Percentiles rank a stretch among this genome's conserved stretches.
phyloP scores from a whole-genome alignment of 2,888 invertebrate genomes.

The Arrhopalites spinosus region DNA sequence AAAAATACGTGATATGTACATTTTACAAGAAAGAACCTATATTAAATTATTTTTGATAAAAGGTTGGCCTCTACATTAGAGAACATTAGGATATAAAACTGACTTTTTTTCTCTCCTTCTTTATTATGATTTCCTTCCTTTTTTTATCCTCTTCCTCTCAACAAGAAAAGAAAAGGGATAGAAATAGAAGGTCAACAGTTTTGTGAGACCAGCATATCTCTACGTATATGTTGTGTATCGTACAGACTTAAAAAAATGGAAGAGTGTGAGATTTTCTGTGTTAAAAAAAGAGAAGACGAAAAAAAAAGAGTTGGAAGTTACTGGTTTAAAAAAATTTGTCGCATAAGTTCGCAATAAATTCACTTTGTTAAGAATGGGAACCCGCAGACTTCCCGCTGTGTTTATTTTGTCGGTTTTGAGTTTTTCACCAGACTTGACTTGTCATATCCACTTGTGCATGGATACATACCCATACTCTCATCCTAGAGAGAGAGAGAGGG shows the following conservation, averaged over 20 bases:
- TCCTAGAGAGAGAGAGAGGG: neutral
- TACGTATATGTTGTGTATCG: neutral
- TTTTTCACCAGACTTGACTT: slow-evolving; percentile 35
- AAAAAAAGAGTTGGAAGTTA: slow-evolving; percentile 16
- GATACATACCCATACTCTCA: neutral
- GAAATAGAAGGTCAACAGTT: slow-evolving; percentile 4
- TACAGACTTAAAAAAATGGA: neutral
- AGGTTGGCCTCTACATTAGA: slow-evolving; percentile 33
- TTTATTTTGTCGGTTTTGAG: slow-evolving; percentile 52
- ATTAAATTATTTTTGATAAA: slow-evolving; percentile 35
- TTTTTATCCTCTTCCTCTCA: slow-evolving; percentile 17
- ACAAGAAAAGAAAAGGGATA: slow-evolving; percentile 20
- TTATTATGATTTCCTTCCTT: slow-evolving; percentile 8
- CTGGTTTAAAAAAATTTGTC: slow-evolving; percentile 39
- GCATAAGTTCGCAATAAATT: slow-evolving; percentile 56
- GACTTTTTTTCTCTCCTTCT: slow-evolving; percentile 27
- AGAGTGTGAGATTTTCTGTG: neutral
- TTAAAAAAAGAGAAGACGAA: slow-evolving; percentile 15
- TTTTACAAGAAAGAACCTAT: slow-evolving; percentile 2
- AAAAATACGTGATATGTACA: neutral
- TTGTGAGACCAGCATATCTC: neutral
- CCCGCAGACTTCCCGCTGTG: slow-evolving; percentile 54
- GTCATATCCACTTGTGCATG: slow-evolving; percentile 6
- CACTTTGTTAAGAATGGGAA: slow-evolving; percentile 41
- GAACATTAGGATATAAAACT: slow-evolving; percentile 25